Percentiles rank a stretch among this genome's conserved stretches.
Conservation (phyloP, 2,797 vertebrate species). For the Hyperoplus lanceolatus region DNA sequence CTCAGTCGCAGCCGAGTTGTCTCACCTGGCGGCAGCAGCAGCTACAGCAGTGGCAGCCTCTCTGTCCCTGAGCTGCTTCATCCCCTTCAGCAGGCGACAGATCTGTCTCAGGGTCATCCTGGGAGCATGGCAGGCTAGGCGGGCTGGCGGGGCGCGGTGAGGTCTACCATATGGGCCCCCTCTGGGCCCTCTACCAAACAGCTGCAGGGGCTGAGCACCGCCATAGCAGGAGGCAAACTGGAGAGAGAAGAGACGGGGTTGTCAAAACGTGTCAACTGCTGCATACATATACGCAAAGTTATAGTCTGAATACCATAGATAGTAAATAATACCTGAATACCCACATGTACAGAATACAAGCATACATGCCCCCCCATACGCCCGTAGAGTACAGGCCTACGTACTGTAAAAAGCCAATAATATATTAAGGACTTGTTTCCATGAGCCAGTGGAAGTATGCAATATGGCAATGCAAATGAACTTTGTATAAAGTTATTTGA, state of each 20-base stretch:
- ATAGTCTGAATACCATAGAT: too few species aligned
- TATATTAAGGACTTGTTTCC: background rate
- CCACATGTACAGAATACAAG: background rate
- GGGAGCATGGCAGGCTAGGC: slow-evolving; percentile 73
- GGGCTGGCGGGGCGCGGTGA: slow-evolving; percentile 71
- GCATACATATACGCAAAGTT: background rate
- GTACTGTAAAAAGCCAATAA: background rate
- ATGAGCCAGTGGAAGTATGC: background rate
- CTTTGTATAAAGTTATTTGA: background rate
- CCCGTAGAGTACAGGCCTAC: background rate
- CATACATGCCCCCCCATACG: background rate
- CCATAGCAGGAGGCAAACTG: slow-evolving; percentile 87
- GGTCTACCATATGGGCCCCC: slow-evolving; percentile 73
- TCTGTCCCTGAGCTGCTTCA: slow-evolving; percentile 80
- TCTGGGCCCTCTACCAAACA: slow-evolving; percentile 69
- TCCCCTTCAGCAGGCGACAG: slow-evolving; percentile 80
- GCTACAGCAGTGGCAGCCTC: slow-evolving; percentile 59
- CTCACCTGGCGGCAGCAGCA: slow-evolving; percentile 68
- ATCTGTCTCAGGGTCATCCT: slow-evolving; percentile 86
- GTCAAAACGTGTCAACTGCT: background rate
- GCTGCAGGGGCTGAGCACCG: slow-evolving; percentile 64
- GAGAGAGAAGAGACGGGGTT: background rate
- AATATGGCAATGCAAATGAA: background rate
- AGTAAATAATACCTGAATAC: too few species aligned
- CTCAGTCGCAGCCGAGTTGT: background rate